Percentiles rank a stretch among this genome's conserved stretches.
These are phyloP conservation scores for Carcinoscorpius rotundicauda DNA, from an alignment of 1,140 invertebrate species.

Conservation along the genomic window DNA sequence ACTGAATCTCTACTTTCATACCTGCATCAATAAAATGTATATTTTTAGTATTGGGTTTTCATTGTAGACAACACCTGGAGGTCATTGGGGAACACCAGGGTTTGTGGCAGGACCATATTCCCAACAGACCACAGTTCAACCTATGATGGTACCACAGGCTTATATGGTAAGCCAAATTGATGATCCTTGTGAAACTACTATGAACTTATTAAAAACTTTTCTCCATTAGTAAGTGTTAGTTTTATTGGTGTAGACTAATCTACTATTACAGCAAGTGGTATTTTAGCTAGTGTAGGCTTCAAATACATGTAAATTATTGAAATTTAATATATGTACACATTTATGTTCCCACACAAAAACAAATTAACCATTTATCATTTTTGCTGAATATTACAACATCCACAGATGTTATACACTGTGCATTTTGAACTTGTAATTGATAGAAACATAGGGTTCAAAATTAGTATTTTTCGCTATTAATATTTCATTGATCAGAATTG, in stretches of 20 bases:
- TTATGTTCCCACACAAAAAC: no score
- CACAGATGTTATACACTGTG: no score
- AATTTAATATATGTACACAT: neutral
- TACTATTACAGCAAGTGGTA: neutral
- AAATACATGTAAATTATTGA: neutral
- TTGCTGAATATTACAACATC: no score
- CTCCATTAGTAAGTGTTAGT: no score
- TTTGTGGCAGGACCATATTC: conserved; percentile 15
- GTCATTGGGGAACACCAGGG: conserved; percentile 8
- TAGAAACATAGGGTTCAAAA: no score
- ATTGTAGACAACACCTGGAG: conserved; percentile 8
- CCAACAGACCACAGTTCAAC: conserved; percentile 8
- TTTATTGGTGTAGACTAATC: no score
- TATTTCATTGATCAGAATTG: no score
- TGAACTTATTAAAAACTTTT: no score
- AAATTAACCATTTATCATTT: no score
- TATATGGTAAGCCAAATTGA: conserved; percentile 2
- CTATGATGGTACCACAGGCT: conserved; percentile 5
- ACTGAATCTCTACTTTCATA: conserved; percentile 8
- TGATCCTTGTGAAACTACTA: neutral
- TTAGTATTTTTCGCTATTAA: no score
- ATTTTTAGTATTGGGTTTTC: neutral
- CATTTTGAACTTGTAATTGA: no score
- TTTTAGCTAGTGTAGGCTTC: neutral
- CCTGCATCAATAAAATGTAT: neutral